Base-by-base conservation (phyloP, 2,113 vertebrate genomes). In the Xyrauchen texanus region DNA sequence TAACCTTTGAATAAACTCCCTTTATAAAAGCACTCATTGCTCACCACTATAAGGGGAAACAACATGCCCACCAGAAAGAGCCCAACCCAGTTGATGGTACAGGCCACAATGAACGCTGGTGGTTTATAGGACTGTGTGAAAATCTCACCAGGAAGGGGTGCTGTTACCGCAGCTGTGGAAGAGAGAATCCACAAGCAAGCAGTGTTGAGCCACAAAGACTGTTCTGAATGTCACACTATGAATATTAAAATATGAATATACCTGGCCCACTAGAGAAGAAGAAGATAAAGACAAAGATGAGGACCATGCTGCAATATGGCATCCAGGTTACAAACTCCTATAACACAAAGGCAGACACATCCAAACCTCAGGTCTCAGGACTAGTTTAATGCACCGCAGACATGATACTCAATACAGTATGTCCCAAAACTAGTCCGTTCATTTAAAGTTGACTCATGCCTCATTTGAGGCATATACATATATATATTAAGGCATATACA, bases 31-130 rank as follows among this genome's bases (percentile, higher is more conserved):
- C 6, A 6, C 4, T 49, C 47, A 49, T 49, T 7, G 45, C 93
- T 92, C 82, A 95, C 95, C 89, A 92, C 91, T 52, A 95, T 78
- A 45, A 94, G 83, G 10, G 95, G 94, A 82, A 96, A 95, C 8
- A 92, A 0, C 89, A 95, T 87, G 44, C 92, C 94, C 21, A 96
- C 69, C 3, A 90, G 0, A 77, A 96, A 95, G 65, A 96, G 87
- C 5, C 89, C 74, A 0, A 49, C 21, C 94, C 95, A 96, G 89
- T 88, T 92, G 52, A 90, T 5, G 21, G n/a, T 74, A 73, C 86
- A 91, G 74, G 84, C 82, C 4, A 95, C 68, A 65, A 87, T 90
- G 82, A 88, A 94, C 7, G 86, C 94, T 5, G 93, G 88, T 44
- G 93, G 84, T 86, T 92, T 94, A 81, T 88, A 95, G 0, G 90